Base-by-base conservation (phyloP, 2,113 vertebrate genomes). In the Verasper variegatus region DNA sequence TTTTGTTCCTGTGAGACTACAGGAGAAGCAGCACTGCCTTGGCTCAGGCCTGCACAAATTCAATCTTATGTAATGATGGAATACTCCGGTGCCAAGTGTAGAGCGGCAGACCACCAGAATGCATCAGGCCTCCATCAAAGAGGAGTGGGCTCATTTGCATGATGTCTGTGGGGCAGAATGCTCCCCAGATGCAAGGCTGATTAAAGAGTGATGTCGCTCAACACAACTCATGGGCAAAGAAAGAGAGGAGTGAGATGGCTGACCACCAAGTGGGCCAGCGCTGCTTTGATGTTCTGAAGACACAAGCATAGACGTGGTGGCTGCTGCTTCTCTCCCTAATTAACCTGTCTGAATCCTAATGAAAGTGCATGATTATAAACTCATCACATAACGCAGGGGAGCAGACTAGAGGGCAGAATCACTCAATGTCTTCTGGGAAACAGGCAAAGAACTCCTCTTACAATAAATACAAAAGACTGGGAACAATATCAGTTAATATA, bases 131-230 rank as follows among this genome's bases (percentile, higher is more conserved):
- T 63, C 65, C 63, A 52, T 66, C 76, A 70, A 69, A 49, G 73
- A 74, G 21, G 2, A 42, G 21, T 2, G 31, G 40, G 64, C 58
- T 83, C 60, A 85, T 91, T 90, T 88, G 74, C 85, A 77, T 88
- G 63, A 90, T 78, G 68, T 87, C 81, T 81, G 82, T 24, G 61
- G 71, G 83, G 83, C 62, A 52, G 75, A 80, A 49, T 35, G 4
- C 59, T 89, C 83, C 83, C 80, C 52, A 76, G 83, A 85, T 90
- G 72, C 84, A 65, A 67, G 21, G 78, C 83, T 85, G 85, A 92
- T 93, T 88, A 89, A 92, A 92, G 79, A 83, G 84, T 42, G 62
- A 88, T 81, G 78, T 76, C 24, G 56, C 76, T 76, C 72, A 74
- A 80, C 51, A 80, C 51, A 78, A 88, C 85, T 79, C 12, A 59